Conservation (phyloP, 2,888 invertebrate species). For the Cephus pygmeus region DNA sequence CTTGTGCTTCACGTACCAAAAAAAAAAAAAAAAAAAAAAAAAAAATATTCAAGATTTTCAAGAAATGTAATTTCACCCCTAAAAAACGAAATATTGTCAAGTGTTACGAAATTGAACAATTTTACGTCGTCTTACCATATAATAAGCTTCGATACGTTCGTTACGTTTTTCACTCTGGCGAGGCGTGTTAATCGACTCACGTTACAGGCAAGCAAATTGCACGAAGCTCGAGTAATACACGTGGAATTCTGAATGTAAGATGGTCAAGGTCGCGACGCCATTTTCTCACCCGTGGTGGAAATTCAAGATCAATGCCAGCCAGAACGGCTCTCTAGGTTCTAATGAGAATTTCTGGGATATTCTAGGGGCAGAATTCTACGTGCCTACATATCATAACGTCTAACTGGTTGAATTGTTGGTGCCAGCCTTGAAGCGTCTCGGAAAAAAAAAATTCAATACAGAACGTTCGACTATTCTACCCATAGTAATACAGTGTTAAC, state of each 20-base stretch:
- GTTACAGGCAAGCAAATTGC: slow-evolving; percentile 23
- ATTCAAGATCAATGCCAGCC: slow-evolving; percentile 40
- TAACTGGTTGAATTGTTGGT: neutral
- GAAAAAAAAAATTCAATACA: neutral
- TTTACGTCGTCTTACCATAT: neutral
- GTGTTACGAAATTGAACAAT: neutral
- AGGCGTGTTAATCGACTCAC: neutral
- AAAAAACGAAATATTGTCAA: neutral
- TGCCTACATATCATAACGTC: neutral
- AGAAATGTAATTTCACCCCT: neutral
- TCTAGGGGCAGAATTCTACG: slow-evolving; percentile 14
- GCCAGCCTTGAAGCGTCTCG: neutral
- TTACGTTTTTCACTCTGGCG: neutral
- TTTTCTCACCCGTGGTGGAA: neutral
- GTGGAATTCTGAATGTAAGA: slow-evolving; percentile 6
- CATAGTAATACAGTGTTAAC: neutral
- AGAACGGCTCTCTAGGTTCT: slow-evolving; percentile 24
- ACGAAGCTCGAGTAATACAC: slow-evolving; percentile 14
- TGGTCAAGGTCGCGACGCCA: slow-evolving; percentile 27
- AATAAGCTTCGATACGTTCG: neutral
- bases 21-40: neutral
- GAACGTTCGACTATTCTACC: neutral
- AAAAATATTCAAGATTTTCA: neutral
- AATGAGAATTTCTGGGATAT: slow-evolving; percentile 59
- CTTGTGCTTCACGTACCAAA: neutral